A percentile compares a stretch with the other conserved stretches of the same genome.
Evolutionary conservation across 64 coral and sea anemone genomes (phyloP).

Genomic region (Stichodactyla helianthus): DNA sequence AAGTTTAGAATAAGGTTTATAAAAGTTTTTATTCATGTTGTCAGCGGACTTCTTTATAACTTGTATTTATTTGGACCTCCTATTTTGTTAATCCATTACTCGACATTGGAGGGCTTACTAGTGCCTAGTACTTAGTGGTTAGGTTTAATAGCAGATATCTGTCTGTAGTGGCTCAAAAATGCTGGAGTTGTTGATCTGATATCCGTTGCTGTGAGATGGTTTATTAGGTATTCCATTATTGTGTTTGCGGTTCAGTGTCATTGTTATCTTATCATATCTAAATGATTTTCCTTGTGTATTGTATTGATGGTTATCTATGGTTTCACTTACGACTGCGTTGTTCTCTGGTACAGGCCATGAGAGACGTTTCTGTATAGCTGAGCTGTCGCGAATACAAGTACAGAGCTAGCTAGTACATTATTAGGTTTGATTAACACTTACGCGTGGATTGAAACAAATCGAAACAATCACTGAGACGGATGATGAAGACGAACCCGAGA

Average conservation of each 20-base stretch:
- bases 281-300: slow-evolving; percentile 6
- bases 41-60: neutral
- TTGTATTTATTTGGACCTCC: neutral
- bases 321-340: neutral
- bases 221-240: neutral
- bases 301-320: neutral
- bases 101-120: neutral
- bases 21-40: neutral
- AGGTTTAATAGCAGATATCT: neutral
- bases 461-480: neutral
- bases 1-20: too few relatives aligned
- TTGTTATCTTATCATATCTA: slow-evolving; percentile 5
- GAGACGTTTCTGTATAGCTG: neutral
- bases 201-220: neutral
- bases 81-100: slow-evolving; percentile 2
- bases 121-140: neutral
- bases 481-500: neutral
- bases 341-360: neutral
- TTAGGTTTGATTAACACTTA: neutral
- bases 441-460: neutral
- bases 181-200: neutral
- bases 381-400: neutral
- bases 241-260: neutral
- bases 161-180: neutral
- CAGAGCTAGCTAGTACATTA: neutral